These are phyloP conservation scores for Macaria notata DNA, from an alignment of 2,888 invertebrate genomes.

Conservation along the genomic window DNA sequence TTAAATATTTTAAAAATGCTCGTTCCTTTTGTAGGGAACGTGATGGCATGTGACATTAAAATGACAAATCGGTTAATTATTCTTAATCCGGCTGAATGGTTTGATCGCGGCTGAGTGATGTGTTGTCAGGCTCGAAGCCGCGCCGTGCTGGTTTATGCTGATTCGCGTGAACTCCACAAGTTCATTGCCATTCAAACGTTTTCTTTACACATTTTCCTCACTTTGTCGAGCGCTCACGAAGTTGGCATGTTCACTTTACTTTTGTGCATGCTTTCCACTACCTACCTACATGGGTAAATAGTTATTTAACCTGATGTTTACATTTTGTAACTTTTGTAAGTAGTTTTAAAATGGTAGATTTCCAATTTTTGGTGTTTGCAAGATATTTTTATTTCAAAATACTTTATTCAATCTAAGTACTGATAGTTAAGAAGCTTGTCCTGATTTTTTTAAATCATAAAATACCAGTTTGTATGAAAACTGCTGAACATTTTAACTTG, in stretches of 20 bases:
- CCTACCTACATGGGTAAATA: background rate
- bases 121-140: conserved; percentile 51
- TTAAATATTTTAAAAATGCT: conserved; percentile 75
- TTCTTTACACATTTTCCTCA: conserved; percentile 25
- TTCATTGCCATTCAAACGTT: conserved; percentile 49
- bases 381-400: background rate
- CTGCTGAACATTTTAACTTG: too few relatives aligned
- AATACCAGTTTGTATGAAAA: too few relatives aligned
- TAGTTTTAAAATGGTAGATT: background rate
- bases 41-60: conserved; percentile 82
- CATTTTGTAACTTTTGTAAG: background rate
- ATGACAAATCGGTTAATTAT: conserved; percentile 82
- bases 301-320: background rate
- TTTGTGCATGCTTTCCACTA: conserved; percentile 4
- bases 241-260: conserved; percentile 8
- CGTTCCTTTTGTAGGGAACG: conserved; percentile 65
- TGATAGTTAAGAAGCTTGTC: too few relatives aligned
- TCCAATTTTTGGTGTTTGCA: conserved; percentile 51
- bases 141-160: conserved; percentile 25
- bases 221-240: conserved; percentile 7
- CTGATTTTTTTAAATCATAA: too few relatives aligned
- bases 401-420: too few relatives aligned
- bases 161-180: conserved; percentile 43
- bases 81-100: conserved; percentile 75
- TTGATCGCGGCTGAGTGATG: conserved; percentile 66